A percentile compares a stretch with the other conserved stretches of the same genome.
These are phyloP conservation scores for Maconellicoccus hirsutus DNA, from an alignment of 1,140 invertebrate genomes.

Conservation along the genomic window DNA sequence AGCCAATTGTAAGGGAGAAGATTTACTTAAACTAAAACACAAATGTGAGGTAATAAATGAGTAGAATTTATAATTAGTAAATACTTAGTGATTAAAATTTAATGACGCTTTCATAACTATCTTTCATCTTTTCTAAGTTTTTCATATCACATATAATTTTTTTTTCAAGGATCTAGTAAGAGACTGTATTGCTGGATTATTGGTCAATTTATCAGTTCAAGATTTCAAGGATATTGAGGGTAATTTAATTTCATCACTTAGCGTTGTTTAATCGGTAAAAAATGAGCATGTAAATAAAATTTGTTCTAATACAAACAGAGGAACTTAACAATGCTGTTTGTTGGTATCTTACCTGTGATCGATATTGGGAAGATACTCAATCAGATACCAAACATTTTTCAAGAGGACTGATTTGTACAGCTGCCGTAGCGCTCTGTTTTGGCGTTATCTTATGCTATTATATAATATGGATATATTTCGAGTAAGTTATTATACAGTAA, in stretches of 20 bases:
- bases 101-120: too few species aligned
- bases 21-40: slow-evolving; percentile 57
- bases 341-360: slow-evolving; percentile 82
- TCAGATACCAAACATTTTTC: slow-evolving; percentile 61
- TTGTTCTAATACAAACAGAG: slow-evolving; percentile 42
- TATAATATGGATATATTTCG: slow-evolving; percentile 77
- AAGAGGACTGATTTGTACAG: slow-evolving; percentile 59
- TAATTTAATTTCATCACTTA: slow-evolving; percentile 33
- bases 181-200: slow-evolving; percentile 62
- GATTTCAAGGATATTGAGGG: slow-evolving; percentile 78
- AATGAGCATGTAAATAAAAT: neutral
- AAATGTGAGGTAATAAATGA: slow-evolving; percentile 56
- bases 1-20: slow-evolving; percentile 67
- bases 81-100: too few species aligned
- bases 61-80: too few species aligned
- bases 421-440: slow-evolving; percentile 61
- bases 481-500: slow-evolving; percentile 47
- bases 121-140: too few species aligned
- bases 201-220: slow-evolving; percentile 63
- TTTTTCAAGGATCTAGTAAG: slow-evolving; percentile 43
- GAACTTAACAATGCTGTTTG: slow-evolving; percentile 76
- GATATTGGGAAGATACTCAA: slow-evolving; percentile 76
- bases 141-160: too few species aligned
- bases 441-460: slow-evolving; percentile 79
- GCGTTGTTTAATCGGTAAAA: neutral